Evolutionary conservation across 2,797 vertebrate genomes (phyloP), one percentile per base, ranked within the genome.

Genomic region (Neomorphus geoffroyi): DNA sequence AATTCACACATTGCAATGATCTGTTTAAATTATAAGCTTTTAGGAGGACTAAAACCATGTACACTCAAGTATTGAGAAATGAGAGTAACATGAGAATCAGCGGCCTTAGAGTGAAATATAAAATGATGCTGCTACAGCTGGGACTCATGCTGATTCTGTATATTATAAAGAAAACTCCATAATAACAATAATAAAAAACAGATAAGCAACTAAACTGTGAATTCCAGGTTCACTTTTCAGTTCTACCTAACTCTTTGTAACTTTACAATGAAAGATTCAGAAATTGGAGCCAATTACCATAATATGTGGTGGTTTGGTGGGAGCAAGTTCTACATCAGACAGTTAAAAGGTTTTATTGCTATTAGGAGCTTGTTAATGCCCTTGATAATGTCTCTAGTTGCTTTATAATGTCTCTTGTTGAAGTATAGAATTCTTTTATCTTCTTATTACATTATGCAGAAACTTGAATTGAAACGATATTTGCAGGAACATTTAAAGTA

Each of bases 371-470:
- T 98, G 98, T 98, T 98, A 98, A 98, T 98, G 97, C 96, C 97
- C 98, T 98, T 97, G 97, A 98, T 98, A 98, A 98, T 98, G 98
- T 98, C 98, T 98, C 97, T 94, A 93, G 97, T 98, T 98, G 98
- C 98, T 98, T 98, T 98, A 98, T 98, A 98, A 98, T 97, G 97
- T 98, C 98, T 98, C 98, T 98, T 97, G 98, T 97, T 97, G 97
- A 98, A 98, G 98, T 98, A 98, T 97, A 97, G 97, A 98, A 98
- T 98, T 98, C 98, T 98, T 98, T 98, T 98, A 97, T 98, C 98
- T 98, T 98, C 97, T 98, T 98, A 98, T 98, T 98, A 97, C 98
- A 98, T 98, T 98, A 98, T 98, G 98, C 98, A 98, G 97, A 98
- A 98, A 98, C 98, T 98, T 97, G 97, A 98, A 98, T 98, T 98